Evolutionary conservation across 2,797 vertebrate species (phyloP).

Genomic region (Sarcoramphus papa): DNA sequence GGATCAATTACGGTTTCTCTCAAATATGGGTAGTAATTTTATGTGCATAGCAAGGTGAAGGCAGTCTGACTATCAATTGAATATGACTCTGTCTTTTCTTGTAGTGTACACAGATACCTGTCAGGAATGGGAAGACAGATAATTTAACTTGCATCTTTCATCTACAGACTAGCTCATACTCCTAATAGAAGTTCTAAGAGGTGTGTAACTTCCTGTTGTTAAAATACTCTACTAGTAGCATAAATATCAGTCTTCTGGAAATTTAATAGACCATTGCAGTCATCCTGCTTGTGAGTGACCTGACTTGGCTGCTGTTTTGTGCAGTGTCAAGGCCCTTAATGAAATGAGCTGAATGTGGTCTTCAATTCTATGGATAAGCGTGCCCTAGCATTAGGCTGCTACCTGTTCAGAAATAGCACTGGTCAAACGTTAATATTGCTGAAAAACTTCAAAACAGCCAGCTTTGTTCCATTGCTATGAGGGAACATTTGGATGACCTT

Average conservation of each 20-base stretch:
- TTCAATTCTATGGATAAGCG: background rate
- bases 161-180: background rate
- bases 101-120: background rate
- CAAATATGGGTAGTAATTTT: background rate
- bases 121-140: background rate
- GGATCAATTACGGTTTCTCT: background rate
- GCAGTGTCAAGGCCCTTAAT: background rate
- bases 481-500: background rate
- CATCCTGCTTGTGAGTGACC: background rate
- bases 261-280: background rate
- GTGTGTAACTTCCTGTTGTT: background rate
- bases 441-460: background rate
- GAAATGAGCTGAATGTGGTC: background rate
- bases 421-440: background rate
- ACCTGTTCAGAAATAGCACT: background rate
- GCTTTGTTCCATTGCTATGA: background rate
- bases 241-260: background rate
- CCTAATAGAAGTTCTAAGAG: background rate
- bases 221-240: background rate
- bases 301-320: background rate
- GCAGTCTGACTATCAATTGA: background rate
- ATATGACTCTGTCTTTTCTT: background rate
- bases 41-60: background rate
- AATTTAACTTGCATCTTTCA: background rate
- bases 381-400: background rate